Conservation (phyloP, 2,113 vertebrate genomes). For the Colaptes auratus region DNA sequence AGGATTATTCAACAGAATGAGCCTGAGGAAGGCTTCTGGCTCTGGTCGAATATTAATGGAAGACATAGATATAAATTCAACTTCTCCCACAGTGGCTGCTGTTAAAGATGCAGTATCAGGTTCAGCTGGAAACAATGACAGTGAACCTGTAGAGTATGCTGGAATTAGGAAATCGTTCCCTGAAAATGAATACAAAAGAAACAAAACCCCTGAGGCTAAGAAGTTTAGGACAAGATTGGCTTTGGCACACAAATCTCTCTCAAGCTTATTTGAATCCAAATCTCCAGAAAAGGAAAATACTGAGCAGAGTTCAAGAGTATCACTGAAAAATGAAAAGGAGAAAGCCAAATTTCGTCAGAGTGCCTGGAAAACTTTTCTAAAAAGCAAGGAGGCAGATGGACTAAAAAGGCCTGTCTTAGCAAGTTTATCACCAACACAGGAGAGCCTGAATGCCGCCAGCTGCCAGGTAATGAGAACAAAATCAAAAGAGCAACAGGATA, state of each 20-base stretch:
- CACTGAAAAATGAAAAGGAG: slow-evolving; percentile 65
- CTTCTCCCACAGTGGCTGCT: not conserved
- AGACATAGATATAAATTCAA: not conserved
- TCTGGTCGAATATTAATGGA: slow-evolving; percentile 17
- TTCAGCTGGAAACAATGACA: not conserved
- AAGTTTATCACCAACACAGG: slow-evolving; percentile 21
- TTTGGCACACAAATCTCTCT: slow-evolving; percentile 85
- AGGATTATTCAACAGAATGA: slow-evolving; percentile 63
- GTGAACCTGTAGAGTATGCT: slow-evolving; percentile 14
- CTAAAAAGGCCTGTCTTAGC: slow-evolving; percentile 58
- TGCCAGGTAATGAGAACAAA: not conserved
- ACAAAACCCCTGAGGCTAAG: slow-evolving; percentile 78
- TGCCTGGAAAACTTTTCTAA: slow-evolving; percentile 77
- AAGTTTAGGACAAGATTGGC: slow-evolving; percentile 80
- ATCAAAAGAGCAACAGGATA: slow-evolving; percentile 5
- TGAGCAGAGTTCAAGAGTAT: slow-evolving; percentile 38
- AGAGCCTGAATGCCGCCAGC: not conserved
- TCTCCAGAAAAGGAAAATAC: slow-evolving; percentile 77
- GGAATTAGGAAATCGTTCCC: slow-evolving; percentile 26
- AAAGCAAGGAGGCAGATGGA: slow-evolving; percentile 71
- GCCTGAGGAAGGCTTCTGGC: slow-evolving; percentile 58
- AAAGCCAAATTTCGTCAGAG: slow-evolving; percentile 70
- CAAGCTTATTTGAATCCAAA: slow-evolving; percentile 84
- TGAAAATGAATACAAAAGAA: slow-evolving; percentile 71
- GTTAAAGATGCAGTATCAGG: not conserved